phyloP scores from a whole-genome alignment of 35 echinoderm and acorn worm genomes.

The Apostichopus parvimensis region DNA sequence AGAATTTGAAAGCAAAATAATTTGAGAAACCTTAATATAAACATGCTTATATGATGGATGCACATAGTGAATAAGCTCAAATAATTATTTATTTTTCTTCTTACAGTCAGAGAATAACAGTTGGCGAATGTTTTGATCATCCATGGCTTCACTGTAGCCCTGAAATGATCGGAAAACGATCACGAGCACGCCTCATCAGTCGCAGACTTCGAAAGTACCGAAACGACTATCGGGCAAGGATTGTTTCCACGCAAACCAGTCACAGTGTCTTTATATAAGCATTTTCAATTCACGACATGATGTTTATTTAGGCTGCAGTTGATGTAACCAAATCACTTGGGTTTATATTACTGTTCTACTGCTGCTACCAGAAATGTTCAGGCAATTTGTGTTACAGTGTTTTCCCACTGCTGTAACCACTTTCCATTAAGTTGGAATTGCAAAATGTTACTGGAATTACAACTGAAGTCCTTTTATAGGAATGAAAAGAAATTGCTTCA shows the following conservation, averaged over 20 bases:
- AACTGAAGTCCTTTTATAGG: not conserved
- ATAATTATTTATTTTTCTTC: not conserved
- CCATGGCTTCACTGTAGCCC: constrained; percentile 64
- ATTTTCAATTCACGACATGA: not conserved
- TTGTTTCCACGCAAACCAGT: constrained; percentile 31
- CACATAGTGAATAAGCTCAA: no score
- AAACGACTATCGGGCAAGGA: constrained; percentile 65
- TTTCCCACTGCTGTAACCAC: no score
- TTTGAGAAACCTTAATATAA: no score
- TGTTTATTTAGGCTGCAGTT: not conserved
- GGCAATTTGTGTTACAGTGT: not conserved
- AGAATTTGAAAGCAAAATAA: not conserved
- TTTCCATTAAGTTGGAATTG: no score
- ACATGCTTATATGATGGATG: no score
- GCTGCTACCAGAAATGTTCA: not conserved
- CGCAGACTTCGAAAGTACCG: constrained; percentile 62
- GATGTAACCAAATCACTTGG: not conserved
- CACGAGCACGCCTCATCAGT: constrained; percentile 28
- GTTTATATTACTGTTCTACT: not conserved
- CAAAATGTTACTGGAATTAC: no score
- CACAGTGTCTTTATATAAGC: constrained; percentile 26
- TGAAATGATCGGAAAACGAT: constrained; percentile 52
- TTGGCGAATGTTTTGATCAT: constrained; percentile 59
- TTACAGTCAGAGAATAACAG: constrained; percentile 66
- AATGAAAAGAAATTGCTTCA: not conserved